phyloP scores from a whole-genome alignment of 1,140 invertebrate genomes.

The Dendrolimus punctatus region DNA sequence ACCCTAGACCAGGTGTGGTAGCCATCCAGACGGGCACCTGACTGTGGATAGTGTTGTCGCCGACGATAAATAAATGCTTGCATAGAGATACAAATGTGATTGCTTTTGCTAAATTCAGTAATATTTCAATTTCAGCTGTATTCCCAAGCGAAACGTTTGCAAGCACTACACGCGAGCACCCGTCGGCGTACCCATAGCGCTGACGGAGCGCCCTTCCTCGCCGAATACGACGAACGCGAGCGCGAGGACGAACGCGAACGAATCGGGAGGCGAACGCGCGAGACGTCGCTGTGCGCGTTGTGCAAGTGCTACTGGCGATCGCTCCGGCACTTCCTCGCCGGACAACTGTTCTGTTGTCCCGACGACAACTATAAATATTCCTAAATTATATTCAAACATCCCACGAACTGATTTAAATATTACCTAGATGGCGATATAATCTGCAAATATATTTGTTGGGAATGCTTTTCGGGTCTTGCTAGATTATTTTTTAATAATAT shows the following conservation, averaged over 20 bases:
- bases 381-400: neutral
- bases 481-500: too few relatives aligned
- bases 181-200: conserved; percentile 12
- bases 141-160: conserved; percentile 35
- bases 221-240: neutral
- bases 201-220: conserved; percentile 1
- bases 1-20: too few relatives aligned
- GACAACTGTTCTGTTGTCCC: conserved; percentile 15
- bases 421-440: too few relatives aligned
- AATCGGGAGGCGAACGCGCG: conserved; percentile 2
- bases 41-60: too few relatives aligned
- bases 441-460: too few relatives aligned
- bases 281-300: conserved; percentile 28
- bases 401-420: too few relatives aligned
- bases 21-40: too few relatives aligned
- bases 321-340: conserved; percentile 21
- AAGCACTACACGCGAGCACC: conserved; percentile 18
- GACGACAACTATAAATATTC: conserved; percentile 2
- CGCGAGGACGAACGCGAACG: neutral
- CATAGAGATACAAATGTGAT: too few relatives aligned
- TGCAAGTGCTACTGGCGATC: conserved; percentile 40
- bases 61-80: too few relatives aligned
- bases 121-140: conserved; percentile 23
- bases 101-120: too few relatives aligned
- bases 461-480: too few relatives aligned